Evolutionary conservation across 2,888 invertebrate species (phyloP), one percentile per base, ranked within the genome.

Genomic region (Xestia ashworthii): DNA sequence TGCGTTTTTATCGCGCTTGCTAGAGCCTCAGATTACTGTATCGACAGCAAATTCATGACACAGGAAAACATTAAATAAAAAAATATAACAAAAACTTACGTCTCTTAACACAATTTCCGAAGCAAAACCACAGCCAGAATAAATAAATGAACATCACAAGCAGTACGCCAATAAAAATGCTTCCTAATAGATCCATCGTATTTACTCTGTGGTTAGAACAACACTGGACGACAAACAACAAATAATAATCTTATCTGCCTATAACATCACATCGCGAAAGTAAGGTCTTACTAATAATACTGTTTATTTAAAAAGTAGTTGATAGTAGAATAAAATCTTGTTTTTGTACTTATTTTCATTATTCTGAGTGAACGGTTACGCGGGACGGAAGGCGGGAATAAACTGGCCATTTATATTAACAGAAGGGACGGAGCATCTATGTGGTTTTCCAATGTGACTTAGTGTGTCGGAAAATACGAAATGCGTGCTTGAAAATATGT

Each of bases 61-160:
- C 6, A 44, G 2, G 14, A 44, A 44, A 44, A 44, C 3, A n/a
- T 44, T 44, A 25, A 65, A 73, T 0, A 11, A 55, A 16, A 46
- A 8, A 32, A 53, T 3, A 25, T 44, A 19, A 6, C 12, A 58
- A 58, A 58, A 74, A 70, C 96, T 96, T 90, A 96, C 96, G 84
- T 82, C 86, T 92, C 25, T 89, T 89, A 0, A 93, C 85, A 72
- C 92, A 95, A 53, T 88, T 90, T 0, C 95, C 95, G 64, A 96
- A 95, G 86, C 96, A 96, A 77, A 96, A 96, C 96, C 96, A 96
- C 88, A 95, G 79, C 95, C 96, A 96, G 85, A 96, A 92, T 71
- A 95, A 90, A 90, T 92, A 93, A 0, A 95, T 67, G 71, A 91
- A 93, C 96, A 95, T 95, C 71, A 93, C 91, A 46, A 95, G 25